Conservation (phyloP, 2,797 vertebrate species). For the Manis pentadactyla region DNA sequence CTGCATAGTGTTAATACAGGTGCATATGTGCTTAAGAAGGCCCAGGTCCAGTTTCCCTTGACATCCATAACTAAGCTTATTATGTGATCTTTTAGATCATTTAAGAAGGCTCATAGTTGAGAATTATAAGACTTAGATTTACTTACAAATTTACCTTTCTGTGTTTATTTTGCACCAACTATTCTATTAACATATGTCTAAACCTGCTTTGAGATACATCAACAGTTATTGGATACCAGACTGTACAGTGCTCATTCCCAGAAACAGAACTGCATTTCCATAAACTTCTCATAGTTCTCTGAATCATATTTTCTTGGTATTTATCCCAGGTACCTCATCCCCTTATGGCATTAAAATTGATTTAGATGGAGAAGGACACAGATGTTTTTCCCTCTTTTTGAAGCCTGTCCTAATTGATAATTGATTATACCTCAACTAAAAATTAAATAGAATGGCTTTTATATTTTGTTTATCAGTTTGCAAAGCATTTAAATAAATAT, state of each 20-base stretch:
- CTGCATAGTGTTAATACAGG: not conserved
- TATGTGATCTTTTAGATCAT: not conserved
- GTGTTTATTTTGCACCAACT: slow-evolving; percentile 18
- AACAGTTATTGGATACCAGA: not conserved
- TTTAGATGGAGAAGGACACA: not conserved
- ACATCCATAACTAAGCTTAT: not conserved
- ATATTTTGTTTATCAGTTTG: slow-evolving; percentile 35
- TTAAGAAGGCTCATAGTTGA: not conserved
- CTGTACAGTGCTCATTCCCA: not conserved
- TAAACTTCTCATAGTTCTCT: slow-evolving; percentile 26
- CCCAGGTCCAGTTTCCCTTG: not conserved
- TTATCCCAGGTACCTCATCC: slow-evolving; percentile 24
- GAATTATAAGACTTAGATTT: not conserved
- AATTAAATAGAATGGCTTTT: slow-evolving; percentile 14
- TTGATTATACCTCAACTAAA: slow-evolving; percentile 3
- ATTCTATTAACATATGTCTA: not conserved
- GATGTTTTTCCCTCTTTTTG: slow-evolving; percentile 13
- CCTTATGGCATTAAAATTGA: not conserved
- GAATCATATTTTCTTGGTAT: slow-evolving; percentile 52
- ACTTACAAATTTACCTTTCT: not conserved
- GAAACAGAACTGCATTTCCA: slow-evolving; percentile 50
- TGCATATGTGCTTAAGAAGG: not conserved
- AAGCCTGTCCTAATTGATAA: not conserved
- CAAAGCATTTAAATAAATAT: not conserved
- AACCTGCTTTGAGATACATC: not conserved